These are phyloP conservation scores for Xiphorhynchus erythropygius DNA, from an alignment of 2,797 vertebrate genomes.

Conservation along the genomic window DNA sequence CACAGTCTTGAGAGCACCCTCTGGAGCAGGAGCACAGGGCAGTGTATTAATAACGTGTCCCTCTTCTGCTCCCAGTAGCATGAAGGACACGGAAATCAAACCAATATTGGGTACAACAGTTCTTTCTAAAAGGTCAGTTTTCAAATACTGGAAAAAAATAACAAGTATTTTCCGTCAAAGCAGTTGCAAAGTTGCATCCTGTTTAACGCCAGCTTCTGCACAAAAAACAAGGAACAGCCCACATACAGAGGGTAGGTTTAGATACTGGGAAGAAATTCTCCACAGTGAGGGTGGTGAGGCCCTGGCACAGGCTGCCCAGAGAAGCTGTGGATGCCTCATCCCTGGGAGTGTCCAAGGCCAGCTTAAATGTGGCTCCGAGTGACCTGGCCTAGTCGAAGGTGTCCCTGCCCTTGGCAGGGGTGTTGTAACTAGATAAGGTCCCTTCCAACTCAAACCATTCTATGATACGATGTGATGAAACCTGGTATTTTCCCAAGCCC, in stretches of 20 bases:
- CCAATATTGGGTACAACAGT: rapidly evolving
- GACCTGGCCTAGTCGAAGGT: rapidly evolving
- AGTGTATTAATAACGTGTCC: too few relatives aligned
- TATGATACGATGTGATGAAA: not conserved
- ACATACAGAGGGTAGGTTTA: not conserved
- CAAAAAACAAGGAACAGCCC: not conserved
- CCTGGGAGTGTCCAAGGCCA: not conserved
- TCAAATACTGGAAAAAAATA: not conserved
- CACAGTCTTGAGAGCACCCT: not conserved
- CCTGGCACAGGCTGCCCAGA: not conserved
- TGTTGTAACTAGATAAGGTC: rapidly evolving
- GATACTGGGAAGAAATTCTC: not conserved
- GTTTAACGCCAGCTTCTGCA: not conserved
- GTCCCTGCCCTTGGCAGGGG: not conserved
- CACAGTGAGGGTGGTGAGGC: not conserved
- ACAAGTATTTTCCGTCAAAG: not conserved
- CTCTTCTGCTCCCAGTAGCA: not conserved
- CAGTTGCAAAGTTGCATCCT: not conserved
- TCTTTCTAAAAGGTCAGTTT: not conserved
- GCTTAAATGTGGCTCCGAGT: not conserved
- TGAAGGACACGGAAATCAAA: not conserved
- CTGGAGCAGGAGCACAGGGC: not conserved
- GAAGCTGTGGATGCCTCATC: not conserved
- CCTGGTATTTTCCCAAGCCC: not conserved
- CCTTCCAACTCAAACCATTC: not conserved